These are phyloP conservation scores for Eueides isabella DNA, from an alignment of 1,140 invertebrate species.

Conservation along the genomic window DNA sequence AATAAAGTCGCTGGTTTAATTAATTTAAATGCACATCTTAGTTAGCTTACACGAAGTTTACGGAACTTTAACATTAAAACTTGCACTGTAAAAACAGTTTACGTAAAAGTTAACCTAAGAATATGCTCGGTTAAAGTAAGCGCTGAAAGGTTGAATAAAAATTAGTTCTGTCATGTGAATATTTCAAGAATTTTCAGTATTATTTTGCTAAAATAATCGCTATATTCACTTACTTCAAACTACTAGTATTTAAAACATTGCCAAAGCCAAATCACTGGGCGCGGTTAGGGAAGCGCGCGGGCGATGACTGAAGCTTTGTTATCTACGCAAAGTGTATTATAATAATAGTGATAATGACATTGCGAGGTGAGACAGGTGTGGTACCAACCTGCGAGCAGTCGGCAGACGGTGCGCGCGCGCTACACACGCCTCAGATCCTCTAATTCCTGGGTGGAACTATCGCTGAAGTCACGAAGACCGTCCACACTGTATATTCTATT, in stretches of 20 bases:
- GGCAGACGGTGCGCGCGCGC: constrained; percentile 55
- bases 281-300: constrained; percentile 35
- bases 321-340: constrained; percentile 61
- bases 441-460: constrained; percentile 53
- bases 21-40: background rate
- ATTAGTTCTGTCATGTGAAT: constrained; percentile 21
- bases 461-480: constrained; percentile 28
- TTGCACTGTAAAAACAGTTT: constrained; percentile 45
- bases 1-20: background rate
- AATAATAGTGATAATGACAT: constrained; percentile 78
- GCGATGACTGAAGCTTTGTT: constrained; percentile 62
- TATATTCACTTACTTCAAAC: constrained; percentile 18
- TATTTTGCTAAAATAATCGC: constrained; percentile 9
- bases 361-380: constrained; percentile 73
- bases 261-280: constrained; percentile 39
- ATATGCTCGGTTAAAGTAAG: constrained; percentile 12
- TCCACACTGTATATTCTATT: constrained; percentile 53
- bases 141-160: constrained; percentile 23
- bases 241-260: constrained; percentile 15
- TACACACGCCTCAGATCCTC: constrained; percentile 67
- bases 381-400: constrained; percentile 67
- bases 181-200: constrained; percentile 11
- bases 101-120: constrained; percentile 37
- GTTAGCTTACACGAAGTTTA: background rate
- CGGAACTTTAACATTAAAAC: constrained; percentile 32